Evolutionary conservation across 2,113 vertebrate species (phyloP).

Genomic region (Etheostoma cragini): DNA sequence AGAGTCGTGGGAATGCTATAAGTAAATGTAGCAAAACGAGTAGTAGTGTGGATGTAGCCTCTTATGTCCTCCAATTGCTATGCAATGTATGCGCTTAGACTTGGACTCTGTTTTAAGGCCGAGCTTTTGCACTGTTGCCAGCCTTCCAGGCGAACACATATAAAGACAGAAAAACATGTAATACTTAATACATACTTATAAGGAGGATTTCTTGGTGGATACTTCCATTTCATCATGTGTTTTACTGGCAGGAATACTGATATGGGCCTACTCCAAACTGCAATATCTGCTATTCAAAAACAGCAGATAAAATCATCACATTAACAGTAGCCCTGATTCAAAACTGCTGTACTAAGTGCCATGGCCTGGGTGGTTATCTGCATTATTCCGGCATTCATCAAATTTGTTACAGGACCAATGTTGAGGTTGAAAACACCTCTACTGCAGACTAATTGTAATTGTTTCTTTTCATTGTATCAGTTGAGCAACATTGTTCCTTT

Average conservation of each 20-base stretch:
- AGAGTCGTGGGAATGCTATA: too few species aligned
- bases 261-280: neutral
- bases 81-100: constrained; percentile 27
- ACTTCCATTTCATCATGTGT: constrained; percentile 13
- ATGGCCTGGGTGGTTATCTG: neutral
- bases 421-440: neutral
- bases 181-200: neutral
- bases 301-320: neutral
- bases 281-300: neutral
- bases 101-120: neutral
- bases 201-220: constrained; percentile 30
- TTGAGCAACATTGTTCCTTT: constrained; percentile 2
- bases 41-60: too few species aligned
- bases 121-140: neutral
- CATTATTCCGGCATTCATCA: neutral
- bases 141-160: constrained; percentile 10
- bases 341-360: neutral
- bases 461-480: neutral
- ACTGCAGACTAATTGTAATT: neutral
- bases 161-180: neutral
- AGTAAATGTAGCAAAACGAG: too few species aligned
- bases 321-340: neutral
- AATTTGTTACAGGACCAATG: neutral
- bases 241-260: constrained; percentile 21
- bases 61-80: constrained; percentile 27